A percentile compares a stretch with the other conserved stretches of the same genome.
Evolutionary conservation across 2,797 vertebrate species (phyloP).

Genomic region (Microhierax caerulescens): DNA sequence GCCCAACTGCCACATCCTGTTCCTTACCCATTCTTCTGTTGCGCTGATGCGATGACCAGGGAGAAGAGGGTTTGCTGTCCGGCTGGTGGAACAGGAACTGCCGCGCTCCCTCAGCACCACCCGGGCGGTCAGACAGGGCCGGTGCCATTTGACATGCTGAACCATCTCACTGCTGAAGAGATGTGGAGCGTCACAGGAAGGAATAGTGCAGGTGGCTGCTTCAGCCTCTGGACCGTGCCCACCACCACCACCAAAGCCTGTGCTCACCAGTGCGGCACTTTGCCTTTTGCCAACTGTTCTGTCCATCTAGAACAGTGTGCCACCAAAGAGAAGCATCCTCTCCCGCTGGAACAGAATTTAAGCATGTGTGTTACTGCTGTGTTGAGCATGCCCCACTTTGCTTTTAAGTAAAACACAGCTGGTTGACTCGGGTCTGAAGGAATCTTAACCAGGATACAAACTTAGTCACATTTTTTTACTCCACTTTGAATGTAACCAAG

Average conservation of each 20-base stretch:
- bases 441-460: neutral
- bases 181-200: neutral
- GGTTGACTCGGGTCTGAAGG: neutral
- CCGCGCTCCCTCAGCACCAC: neutral
- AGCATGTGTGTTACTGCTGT: neutral
- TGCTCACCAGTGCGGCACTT: neutral
- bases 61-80: neutral
- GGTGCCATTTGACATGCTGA: neutral
- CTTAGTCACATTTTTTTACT: neutral
- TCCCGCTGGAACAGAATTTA: neutral
- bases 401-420: neutral
- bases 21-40: neutral
- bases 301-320: no score
- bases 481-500: neutral
- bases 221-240: neutral
- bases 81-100: neutral
- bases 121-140: fast-evolving
- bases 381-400: neutral
- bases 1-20: neutral
- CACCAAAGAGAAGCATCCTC: neutral
- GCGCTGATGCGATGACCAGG: fast-evolving
- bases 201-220: neutral
- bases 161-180: neutral
- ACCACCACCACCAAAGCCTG: fast-evolving
- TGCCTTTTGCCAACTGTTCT: no score